These are phyloP conservation scores for Wasmannia auropunctata DNA, from an alignment of 1,140 invertebrate species.

Conservation along the genomic window DNA sequence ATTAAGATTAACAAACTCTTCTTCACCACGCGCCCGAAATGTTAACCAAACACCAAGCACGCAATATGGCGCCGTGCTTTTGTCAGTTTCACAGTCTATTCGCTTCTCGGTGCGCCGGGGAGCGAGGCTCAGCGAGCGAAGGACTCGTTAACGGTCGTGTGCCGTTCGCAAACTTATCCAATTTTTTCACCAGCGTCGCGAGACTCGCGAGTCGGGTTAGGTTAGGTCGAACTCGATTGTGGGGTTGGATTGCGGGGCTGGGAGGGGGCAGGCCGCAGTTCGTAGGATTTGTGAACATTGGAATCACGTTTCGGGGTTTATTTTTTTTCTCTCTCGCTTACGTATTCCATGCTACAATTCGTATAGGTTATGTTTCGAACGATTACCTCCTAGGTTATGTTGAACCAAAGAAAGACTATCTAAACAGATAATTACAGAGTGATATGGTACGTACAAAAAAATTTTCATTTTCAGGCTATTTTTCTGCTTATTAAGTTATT, in stretches of 20 bases:
- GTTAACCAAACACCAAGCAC: constrained; percentile 84
- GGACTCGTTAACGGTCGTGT: constrained; percentile 32
- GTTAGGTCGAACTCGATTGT: no score
- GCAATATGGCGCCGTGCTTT: constrained; percentile 85
- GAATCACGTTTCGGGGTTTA: no score
- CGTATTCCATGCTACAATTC: not conserved
- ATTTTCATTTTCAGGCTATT: not conserved
- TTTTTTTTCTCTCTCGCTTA: not conserved
- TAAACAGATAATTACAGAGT: not conserved
- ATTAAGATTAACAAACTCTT: constrained; percentile 78
- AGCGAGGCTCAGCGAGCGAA: not conserved
- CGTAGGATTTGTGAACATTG: not conserved
- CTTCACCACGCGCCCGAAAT: constrained; percentile 84
- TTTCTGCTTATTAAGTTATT: not conserved
- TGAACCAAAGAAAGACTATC: not conserved
- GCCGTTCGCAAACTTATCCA: not conserved
- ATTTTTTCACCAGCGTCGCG: not conserved
- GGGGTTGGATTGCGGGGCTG: not conserved
- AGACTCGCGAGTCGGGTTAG: not conserved
- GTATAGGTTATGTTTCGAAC: not conserved
- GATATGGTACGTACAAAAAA: not conserved
- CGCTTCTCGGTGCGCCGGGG: constrained; percentile 26
- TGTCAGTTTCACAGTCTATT: constrained; percentile 81
- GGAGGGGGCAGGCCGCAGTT: not conserved
- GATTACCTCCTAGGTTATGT: not conserved